phyloP scores from a whole-genome alignment of 2,888 invertebrate genomes.

The Drosophila neoperkinsi region DNA sequence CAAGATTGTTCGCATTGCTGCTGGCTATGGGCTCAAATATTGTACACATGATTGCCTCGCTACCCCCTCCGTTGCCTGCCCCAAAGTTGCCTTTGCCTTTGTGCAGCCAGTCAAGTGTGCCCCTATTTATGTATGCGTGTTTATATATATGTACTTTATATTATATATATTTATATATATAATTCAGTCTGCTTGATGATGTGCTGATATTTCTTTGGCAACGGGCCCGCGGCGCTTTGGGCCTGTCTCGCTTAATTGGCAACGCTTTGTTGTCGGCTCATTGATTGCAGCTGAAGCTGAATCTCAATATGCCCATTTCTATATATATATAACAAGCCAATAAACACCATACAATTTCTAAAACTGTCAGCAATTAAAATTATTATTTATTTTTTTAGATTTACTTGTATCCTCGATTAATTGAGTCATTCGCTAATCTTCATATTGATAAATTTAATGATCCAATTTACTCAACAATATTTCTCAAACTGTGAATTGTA shows the following conservation, averaged over 20 bases:
- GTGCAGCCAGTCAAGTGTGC: conserved; percentile 1
- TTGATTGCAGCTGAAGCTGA: conserved; percentile 2
- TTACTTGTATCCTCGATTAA: background rate
- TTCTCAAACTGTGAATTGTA: background rate
- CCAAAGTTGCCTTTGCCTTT: background rate
- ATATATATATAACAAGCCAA: background rate
- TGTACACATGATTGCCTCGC: conserved; percentile 59
- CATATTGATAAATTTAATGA: background rate
- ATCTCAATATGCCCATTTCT: background rate
- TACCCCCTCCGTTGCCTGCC: background rate
- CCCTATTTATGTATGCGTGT: background rate
- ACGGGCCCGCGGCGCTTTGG: conserved; percentile 3
- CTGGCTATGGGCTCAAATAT: conserved; percentile 51
- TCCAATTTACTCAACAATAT: rapidly evolving
- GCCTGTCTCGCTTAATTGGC: conserved; percentile 9
- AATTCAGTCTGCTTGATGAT: background rate
- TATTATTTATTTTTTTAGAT: too few species aligned
- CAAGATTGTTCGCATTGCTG: conserved; percentile 37
- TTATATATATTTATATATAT: background rate
- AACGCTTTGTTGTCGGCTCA: conserved; percentile 5
- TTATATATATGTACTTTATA: background rate
- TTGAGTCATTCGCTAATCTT: background rate
- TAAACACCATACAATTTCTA: background rate
- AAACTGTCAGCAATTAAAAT: too few species aligned
- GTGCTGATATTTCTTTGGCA: conserved; percentile 6